Base-by-base conservation (phyloP, 2,113 vertebrate species). In the Oreocharis arfaki region DNA sequence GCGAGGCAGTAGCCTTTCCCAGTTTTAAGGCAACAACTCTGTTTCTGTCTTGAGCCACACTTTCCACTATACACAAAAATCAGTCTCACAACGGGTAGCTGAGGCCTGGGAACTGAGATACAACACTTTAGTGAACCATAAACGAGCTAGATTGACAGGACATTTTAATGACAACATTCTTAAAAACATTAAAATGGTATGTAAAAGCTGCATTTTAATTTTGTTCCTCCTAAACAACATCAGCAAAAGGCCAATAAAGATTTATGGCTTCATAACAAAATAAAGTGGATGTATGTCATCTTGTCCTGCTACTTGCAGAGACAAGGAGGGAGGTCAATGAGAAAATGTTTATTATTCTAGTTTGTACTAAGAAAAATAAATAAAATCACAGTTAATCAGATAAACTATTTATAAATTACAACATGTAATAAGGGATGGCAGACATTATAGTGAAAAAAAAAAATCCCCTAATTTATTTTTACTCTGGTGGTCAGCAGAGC, bases 351-450 rank as follows among this genome's bases (percentile, higher is more conserved):
- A 73, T 82, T 64, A 81, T 78, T 69, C 64, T 84, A 42, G 70
- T 50, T 28, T 7, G 2, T 53, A 69, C 53, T 77, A 69, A 73
- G 84, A 89, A 76, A 92, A 86, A 74, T 41, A 95, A 61, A 61
- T 61, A 52, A 69, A 68, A 73, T 73, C 55, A 65, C 55, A 91
- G 81, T 87, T 87, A 96, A 90, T 86, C 89, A 90, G 53, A 77
- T 65, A 42, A 87, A 73, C 57, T 84, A 70, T 91, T 94, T 94
- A 76, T 86, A 91, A 94, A 83, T 87, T 59, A 77, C 73, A 94
- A 91, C 42, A 70, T 87, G 70, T 80, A 95, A 95, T 89, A 95
- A 90, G 52, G 59, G 37, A 69, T 90, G 90, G 90, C 90, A 96
- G 91, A 90, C 27, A 63, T 56, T 60, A 75, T 0, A 75, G 37